These are phyloP conservation scores for Triplophysa rosa DNA, from an alignment of 2,113 vertebrate genomes.

Conservation along the genomic window DNA sequence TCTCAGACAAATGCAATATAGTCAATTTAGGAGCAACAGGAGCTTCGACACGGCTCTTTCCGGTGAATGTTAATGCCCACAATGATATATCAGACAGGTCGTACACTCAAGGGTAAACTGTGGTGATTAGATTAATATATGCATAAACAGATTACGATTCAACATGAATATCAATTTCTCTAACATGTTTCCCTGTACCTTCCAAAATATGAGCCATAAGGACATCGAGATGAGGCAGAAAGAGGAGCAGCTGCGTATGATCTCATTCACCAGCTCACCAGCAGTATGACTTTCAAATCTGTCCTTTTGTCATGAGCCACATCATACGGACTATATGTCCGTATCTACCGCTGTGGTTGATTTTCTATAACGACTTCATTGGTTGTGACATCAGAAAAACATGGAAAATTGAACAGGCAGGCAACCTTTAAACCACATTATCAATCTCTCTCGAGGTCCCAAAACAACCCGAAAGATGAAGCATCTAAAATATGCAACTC, in stretches of 20 bases:
- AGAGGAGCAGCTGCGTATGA: background rate
- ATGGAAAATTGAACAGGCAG: background rate
- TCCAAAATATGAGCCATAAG: conserved; percentile 3
- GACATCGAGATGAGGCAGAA: background rate
- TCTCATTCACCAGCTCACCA: background rate
- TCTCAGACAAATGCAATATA: conserved; percentile 3
- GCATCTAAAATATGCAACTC: background rate
- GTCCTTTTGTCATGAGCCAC: background rate
- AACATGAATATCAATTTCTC: conserved; percentile 31
- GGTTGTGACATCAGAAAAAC: background rate
- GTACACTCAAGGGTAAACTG: conserved; percentile 34
- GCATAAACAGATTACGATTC: conserved; percentile 33
- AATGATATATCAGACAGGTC: conserved; percentile 16
- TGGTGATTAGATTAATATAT: conserved; percentile 35
- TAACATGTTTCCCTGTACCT: background rate
- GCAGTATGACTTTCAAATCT: background rate
- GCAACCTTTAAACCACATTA: background rate
- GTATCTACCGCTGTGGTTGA: background rate
- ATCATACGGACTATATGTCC: too few relatives aligned
- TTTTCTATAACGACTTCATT: background rate
- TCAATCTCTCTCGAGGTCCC: background rate
- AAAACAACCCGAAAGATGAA: background rate
- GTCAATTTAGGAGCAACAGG: background rate
- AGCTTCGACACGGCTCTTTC: background rate
- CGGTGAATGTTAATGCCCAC: conserved; percentile 16